phyloP scores from a whole-genome alignment of 2,888 invertebrate genomes.

The Antheraea yamamai region DNA sequence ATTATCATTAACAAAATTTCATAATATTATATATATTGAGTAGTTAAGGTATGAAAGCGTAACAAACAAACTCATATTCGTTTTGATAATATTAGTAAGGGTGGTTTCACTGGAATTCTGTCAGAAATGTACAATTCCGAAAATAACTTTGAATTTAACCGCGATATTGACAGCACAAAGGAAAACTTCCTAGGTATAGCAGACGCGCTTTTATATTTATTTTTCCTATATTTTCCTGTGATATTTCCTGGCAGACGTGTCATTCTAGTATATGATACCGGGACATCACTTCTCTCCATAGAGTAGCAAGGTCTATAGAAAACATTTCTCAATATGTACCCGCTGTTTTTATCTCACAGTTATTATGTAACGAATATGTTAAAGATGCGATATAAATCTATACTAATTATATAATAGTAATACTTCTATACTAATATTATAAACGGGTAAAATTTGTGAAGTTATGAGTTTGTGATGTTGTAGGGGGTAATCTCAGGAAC shows the following conservation, averaged over 20 bases:
- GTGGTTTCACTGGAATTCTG: neutral
- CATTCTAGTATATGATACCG: constrained; percentile 30
- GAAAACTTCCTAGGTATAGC: neutral
- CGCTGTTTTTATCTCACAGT: neutral
- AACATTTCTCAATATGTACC: neutral
- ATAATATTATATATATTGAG: too few species aligned
- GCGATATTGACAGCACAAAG: neutral
- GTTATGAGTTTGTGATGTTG: too few species aligned
- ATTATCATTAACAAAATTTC: too few species aligned
- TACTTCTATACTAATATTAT: too few species aligned
- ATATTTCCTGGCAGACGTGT: constrained; percentile 24
- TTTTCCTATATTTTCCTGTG: constrained; percentile 6
- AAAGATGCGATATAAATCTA: neutral
- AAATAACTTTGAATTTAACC: neutral
- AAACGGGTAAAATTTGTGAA: too few species aligned
- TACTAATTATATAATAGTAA: too few species aligned
- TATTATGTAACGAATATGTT: neutral
- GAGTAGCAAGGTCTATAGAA: constrained; percentile 20
- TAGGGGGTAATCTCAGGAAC: too few species aligned
- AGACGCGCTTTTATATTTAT: neutral
- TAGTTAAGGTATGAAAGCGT: too few species aligned
- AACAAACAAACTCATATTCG: too few species aligned
- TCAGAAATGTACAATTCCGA: neutral
- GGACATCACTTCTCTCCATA: constrained; percentile 9
- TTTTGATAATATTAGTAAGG: too few species aligned